These are phyloP conservation scores for Macroramphosus scolopax DNA, from an alignment of 2,797 vertebrate genomes.

Conservation along the genomic window DNA sequence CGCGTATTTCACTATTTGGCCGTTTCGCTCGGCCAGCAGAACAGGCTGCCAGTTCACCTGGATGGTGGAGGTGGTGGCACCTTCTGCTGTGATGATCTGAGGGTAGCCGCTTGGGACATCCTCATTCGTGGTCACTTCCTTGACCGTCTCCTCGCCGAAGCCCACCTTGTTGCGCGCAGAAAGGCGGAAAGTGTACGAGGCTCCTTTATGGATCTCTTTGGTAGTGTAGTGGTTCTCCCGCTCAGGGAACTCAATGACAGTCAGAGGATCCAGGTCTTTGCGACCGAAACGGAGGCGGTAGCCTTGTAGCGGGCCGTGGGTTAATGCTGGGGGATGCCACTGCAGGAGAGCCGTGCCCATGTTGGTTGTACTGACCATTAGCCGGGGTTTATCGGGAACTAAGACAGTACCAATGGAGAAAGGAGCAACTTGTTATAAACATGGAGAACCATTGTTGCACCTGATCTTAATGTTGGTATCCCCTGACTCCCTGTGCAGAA, in stretches of 20 bases:
- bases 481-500: no score
- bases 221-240: constrained; percentile 97
- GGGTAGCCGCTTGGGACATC: constrained; percentile 93
- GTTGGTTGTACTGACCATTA: constrained; percentile 96
- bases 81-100: constrained; percentile 89
- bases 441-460: background rate
- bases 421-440: constrained; percentile 25
- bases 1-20: constrained; percentile 91
- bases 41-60: constrained; percentile 94
- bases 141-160: constrained; percentile 96
- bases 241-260: constrained; percentile 92
- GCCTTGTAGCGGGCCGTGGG: constrained; percentile 90
- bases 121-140: constrained; percentile 93
- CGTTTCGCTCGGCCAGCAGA: constrained; percentile 90
- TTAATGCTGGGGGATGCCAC: constrained; percentile 93
- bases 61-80: constrained; percentile 89
- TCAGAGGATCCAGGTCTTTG: constrained; percentile 89
- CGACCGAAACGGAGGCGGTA: constrained; percentile 95
- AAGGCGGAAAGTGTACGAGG: constrained; percentile 92
- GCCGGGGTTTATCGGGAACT: constrained; percentile 97
- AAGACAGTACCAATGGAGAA: constrained; percentile 62
- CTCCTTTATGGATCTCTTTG: constrained; percentile 97
- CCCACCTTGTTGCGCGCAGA: constrained; percentile 98
- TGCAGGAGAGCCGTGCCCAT: constrained; percentile 98
- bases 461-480: background rate